These are phyloP conservation scores for Stenopsyche tienmushanensis DNA, from an alignment of 1,140 invertebrate species.

Conservation along the genomic window DNA sequence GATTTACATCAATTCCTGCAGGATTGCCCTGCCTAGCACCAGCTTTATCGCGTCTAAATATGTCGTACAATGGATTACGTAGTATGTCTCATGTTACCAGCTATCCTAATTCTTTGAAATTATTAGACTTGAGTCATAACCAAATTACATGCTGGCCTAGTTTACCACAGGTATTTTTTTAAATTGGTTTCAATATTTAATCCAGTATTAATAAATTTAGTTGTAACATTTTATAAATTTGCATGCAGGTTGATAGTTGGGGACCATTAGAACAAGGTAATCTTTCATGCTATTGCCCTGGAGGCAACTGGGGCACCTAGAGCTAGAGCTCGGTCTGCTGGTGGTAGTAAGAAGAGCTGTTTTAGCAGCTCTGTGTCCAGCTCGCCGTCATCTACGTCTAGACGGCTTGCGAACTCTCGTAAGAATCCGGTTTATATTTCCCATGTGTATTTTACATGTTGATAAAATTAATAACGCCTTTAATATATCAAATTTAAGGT, in stretches of 20 bases:
- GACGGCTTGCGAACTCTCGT: conserved; percentile 78
- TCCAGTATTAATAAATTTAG: neutral
- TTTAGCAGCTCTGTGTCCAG: conserved; percentile 77
- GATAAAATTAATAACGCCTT: neutral
- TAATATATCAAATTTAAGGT: conserved; percentile 54
- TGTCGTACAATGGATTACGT: conserved; percentile 82
- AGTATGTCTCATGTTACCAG: conserved; percentile 88
- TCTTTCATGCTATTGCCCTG: conserved; percentile 63
- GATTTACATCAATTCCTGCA: conserved; percentile 81
- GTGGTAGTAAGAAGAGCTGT: conserved; percentile 70
- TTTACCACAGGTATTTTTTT: conserved; percentile 60
- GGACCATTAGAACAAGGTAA: conserved; percentile 47
- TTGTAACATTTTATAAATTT: neutral
- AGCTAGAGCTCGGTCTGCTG: conserved; percentile 49
- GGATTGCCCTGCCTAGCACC: conserved; percentile 88
- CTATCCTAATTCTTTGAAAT: conserved; percentile 85
- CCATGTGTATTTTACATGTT: neutral
- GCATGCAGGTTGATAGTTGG: conserved; percentile 47
- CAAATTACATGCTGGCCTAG: conserved; percentile 87
- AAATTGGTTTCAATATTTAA: neutral
- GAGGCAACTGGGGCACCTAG: conserved; percentile 50
- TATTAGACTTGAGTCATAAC: conserved; percentile 92
- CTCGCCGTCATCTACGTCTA: conserved; percentile 77
- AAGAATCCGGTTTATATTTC: conserved; percentile 2
- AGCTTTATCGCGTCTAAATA: conserved; percentile 81